phyloP scores from a whole-genome alignment of 2,113 vertebrate genomes.

The Ovis canadensis region DNA sequence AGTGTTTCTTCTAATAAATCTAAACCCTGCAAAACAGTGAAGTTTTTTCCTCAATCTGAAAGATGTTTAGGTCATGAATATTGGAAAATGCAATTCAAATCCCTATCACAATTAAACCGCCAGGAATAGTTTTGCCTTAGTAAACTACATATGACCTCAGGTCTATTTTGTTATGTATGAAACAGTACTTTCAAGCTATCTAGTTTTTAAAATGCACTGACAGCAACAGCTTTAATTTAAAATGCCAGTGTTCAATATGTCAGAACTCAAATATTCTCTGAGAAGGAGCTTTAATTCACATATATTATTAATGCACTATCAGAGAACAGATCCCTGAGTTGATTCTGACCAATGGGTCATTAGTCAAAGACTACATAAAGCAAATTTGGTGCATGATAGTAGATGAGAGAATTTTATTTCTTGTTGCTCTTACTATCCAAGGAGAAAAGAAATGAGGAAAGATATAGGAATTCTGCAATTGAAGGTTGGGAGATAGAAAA shows the following conservation, averaged over 20 bases:
- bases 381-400: neutral
- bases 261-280: conserved; percentile 79
- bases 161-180: conserved; percentile 44
- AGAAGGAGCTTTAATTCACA: conserved; percentile 72
- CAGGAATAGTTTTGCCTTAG: conserved; percentile 52
- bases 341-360: conserved; percentile 68
- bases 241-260: conserved; percentile 75
- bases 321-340: conserved; percentile 68
- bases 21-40: neutral
- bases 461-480: neutral
- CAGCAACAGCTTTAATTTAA: conserved; percentile 78
- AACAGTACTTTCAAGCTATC: conserved; percentile 64
- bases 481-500: neutral
- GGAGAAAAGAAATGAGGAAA: neutral
- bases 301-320: conserved; percentile 78
- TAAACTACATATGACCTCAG: conserved; percentile 44
- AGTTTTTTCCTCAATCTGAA: neutral
- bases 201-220: conserved; percentile 66
- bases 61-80: conserved; percentile 15
- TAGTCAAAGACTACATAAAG: conserved; percentile 61
- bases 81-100: neutral
- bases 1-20: neutral
- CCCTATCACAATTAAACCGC: conserved; percentile 49
- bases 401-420: neutral
- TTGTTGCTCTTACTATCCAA: neutral